Base-by-base conservation (phyloP, 2,113 vertebrate species). In the Anhinga anhinga region DNA sequence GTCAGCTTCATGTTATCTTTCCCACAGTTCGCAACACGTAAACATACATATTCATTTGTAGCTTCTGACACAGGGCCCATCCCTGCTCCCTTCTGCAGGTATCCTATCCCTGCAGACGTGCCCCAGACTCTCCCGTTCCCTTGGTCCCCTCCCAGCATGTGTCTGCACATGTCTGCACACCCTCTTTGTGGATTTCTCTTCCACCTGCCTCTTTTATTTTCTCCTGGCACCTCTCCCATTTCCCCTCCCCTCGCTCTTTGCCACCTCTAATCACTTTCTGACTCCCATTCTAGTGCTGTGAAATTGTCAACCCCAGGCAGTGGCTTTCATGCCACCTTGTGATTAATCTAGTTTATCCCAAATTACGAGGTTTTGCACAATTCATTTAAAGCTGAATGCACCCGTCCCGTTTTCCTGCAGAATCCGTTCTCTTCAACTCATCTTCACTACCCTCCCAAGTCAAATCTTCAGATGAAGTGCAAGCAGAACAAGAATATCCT, bases 401-500 rank as follows among this genome's bases (percentile, higher is more conserved):
- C 44, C 61, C 29, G 0, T 67, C 67, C 78, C 14, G 0, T 71
- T 70, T 79, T 83, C 76, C 67, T 45, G 66, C 76, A 79, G 65
- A 56, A 78, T 65, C 36, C 2, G 0, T 49, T 93, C 74, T 78
- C 90, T 94, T 95, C 92, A 32, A 9, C 69, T 86, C 77, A 30
- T n/a, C 80, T 67, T 93, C 82, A n/a, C 36, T 59, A 52, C 38
- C n/a, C 26, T 95, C 86, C 83, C 40, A 22, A 34, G 63, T 23
- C 63, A 30, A 40, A 81, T 32, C 32, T 84, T 36, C 63, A 65
- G 76, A 36, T 44, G 83, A 72, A 78, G 61, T 2, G 22, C 72
- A 81, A 73, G 96, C 80, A 84, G 80, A 93, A 91, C 80, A 79
- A 13, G 90, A 95, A 88, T 59, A 86, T 92, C 72, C 67, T 72